Percentiles rank a stretch among this genome's conserved stretches.
These are phyloP conservation scores for Petroica traversi DNA, from an alignment of 2,113 vertebrate species.

Conservation along the genomic window DNA sequence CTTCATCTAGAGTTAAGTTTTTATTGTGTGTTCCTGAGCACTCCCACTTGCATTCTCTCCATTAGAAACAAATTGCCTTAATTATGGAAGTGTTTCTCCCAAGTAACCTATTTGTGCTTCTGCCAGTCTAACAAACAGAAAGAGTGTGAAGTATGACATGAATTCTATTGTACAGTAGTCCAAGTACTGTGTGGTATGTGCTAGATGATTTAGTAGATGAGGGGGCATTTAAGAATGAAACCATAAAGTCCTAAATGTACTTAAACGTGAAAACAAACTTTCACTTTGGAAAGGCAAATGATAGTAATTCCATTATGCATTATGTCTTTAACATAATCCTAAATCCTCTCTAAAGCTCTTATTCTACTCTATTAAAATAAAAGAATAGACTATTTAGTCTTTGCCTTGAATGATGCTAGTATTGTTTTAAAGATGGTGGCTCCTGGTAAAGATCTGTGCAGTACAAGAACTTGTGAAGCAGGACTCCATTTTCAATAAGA, in stretches of 20 bases:
- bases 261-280: conserved; percentile 33
- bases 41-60: neutral
- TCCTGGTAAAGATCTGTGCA: neutral
- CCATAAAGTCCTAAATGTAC: neutral
- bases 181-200: neutral
- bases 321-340: conserved; percentile 37
- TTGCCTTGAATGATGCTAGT: neutral
- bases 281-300: conserved; percentile 30
- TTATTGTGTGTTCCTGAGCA: neutral
- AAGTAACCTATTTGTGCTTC: neutral
- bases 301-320: conserved; percentile 30
- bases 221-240: neutral
- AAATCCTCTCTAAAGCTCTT: conserved; percentile 43
- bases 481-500: neutral
- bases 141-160: neutral
- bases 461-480: neutral
- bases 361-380: conserved; percentile 25
- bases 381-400: neutral
- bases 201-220: neutral
- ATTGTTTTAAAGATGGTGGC: neutral
- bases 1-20: neutral
- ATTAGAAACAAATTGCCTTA: neutral
- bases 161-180: neutral
- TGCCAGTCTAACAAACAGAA: neutral
- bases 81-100: neutral